Evolutionary conservation across 2,797 vertebrate species (phyloP), one percentile per base, ranked within the genome.

Genomic region (Kryptopterus vitreolus): DNA sequence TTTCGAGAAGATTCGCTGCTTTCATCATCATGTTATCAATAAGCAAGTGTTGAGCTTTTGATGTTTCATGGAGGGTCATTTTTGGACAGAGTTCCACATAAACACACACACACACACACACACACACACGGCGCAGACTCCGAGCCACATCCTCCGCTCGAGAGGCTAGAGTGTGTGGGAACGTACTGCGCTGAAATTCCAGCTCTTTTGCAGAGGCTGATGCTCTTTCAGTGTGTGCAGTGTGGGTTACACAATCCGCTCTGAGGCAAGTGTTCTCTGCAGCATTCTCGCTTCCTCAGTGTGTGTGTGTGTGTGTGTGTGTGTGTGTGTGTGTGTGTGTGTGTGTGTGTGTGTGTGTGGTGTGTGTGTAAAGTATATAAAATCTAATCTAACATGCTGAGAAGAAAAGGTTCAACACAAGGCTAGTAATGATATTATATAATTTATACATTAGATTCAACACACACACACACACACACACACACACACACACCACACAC

Each of bases 211-310:
- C 81, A 83, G 85, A 85, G 86, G 82, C 82, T 83, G 74, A 58
- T 59, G 66, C 86, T 85, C 86, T 83, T 80, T 63, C 84, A 48
- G 72, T 66, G 24, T 66, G 24, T 35, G 48, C 46, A 59, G 80
- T 63, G 50, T 5, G 59, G 43, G 81, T 92, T 90, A 91, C 85
- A 84, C 78, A 91, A 91, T 86, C 65, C 57, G 61, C 86, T 85
- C 77, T 50, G 24, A 81, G 82, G 74, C 84, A 68, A 68, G 86
- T 87, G 88, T 85, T 88, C 88, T 82, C 84, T 86, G 81, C 66
- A 46, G 77, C 78, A 46, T 71, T 85, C 73, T 66, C 33, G 71
- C 69, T 3, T 53, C 81, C 24, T 57, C n/a, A 72, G 68, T 71
- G 77, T 26, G 29, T 26, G 57, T 52, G 58, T 29, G 26, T 0